A percentile compares a stretch with the other conserved stretches of the same genome.
Evolutionary conservation across 1,140 invertebrate species (phyloP).

Genomic region (Drosophila quadrilineata): DNA sequence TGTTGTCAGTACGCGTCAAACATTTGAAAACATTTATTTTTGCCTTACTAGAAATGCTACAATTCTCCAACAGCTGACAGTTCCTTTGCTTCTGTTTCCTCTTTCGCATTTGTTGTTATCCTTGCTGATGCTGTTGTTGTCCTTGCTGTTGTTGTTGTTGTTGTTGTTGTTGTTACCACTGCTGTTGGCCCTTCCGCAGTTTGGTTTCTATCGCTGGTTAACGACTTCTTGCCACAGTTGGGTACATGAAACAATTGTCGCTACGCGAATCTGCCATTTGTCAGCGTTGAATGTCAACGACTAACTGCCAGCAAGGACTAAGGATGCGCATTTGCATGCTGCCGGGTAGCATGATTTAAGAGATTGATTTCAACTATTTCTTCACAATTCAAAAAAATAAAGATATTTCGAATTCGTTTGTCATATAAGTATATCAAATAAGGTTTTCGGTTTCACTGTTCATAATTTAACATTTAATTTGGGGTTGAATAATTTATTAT

Average conservation of each 20-base stretch:
- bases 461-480: too few relatives aligned
- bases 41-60: slow-evolving; percentile 62
- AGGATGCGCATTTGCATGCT: too few relatives aligned
- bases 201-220: slow-evolving; percentile 16
- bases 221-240: slow-evolving; percentile 7
- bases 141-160: slow-evolving; percentile 18
- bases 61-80: slow-evolving; percentile 64
- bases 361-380: too few relatives aligned
- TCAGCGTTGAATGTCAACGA: background rate
- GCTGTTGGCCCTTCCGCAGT: background rate
- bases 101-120: background rate
- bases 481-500: too few relatives aligned
- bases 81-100: slow-evolving; percentile 22
- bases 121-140: slow-evolving; percentile 2
- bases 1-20: slow-evolving; percentile 78
- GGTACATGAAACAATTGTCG: background rate
- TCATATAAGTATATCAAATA: too few relatives aligned
- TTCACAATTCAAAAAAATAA: too few relatives aligned
- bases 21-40: slow-evolving; percentile 79
- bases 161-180: slow-evolving; percentile 6
- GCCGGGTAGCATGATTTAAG: too few relatives aligned
- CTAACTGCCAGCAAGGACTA: too few relatives aligned
- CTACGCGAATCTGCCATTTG: background rate
- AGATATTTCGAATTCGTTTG: too few relatives aligned
- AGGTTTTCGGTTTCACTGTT: too few relatives aligned